A percentile compares a stretch with the other conserved stretches of the same genome.
Evolutionary conservation across 2,797 vertebrate genomes (phyloP).

Genomic region (Scomberomorus guttatus): DNA sequence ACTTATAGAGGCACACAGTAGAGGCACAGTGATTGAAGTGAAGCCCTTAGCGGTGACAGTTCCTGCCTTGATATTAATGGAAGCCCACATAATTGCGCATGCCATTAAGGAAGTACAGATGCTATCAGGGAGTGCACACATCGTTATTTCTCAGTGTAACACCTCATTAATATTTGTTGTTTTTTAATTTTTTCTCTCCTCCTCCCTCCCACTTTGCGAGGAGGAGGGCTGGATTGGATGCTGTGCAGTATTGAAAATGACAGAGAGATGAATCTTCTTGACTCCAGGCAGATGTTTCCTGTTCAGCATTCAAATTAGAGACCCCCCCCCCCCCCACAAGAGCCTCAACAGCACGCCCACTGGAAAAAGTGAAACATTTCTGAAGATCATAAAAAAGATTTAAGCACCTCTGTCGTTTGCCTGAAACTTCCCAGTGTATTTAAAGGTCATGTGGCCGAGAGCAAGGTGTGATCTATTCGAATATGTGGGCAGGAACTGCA

Average conservation of each 20-base stretch:
- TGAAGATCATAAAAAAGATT: conserved; percentile 53
- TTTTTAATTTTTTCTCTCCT: conserved; percentile 65
- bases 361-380: conserved; percentile 53
- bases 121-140: conserved; percentile 87
- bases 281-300: conserved; percentile 79
- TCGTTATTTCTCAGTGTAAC: conserved; percentile 86
- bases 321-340: conserved; percentile 41
- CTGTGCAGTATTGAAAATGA: conserved; percentile 78
- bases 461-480: conserved; percentile 74
- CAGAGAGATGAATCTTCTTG: conserved; percentile 87
- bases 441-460: conserved; percentile 80
- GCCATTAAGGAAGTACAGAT: conserved; percentile 91
- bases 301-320: conserved; percentile 78
- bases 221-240: conserved; percentile 80
- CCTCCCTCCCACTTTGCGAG: conserved; percentile 63
- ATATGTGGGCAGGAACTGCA: conserved; percentile 56
- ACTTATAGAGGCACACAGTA: conserved; percentile 42
- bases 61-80: conserved; percentile 83
- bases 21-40: conserved; percentile 73
- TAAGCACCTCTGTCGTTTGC: conserved; percentile 30
- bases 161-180: conserved; percentile 92
- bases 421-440: conserved; percentile 43
- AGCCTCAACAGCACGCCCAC: conserved; percentile 17
- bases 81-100: conserved; percentile 89
- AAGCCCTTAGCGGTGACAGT: conserved; percentile 74